phyloP scores from a whole-genome alignment of 2,888 invertebrate genomes.

The Melieria crassipennis region DNA sequence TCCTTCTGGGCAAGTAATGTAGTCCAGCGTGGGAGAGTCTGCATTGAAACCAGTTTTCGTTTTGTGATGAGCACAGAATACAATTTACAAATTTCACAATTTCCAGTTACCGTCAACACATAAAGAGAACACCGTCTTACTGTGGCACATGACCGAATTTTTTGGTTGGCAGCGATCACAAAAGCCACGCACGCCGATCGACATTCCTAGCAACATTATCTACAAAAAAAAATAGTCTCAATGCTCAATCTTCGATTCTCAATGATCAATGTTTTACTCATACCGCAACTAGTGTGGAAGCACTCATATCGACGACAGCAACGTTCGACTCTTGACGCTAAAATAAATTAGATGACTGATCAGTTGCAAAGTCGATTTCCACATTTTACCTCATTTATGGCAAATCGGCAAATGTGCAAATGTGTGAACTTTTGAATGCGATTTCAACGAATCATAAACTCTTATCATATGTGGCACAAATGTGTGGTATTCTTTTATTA shows the following conservation, averaged over 20 bases:
- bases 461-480: too few relatives aligned
- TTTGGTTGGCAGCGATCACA: conserved; percentile 41
- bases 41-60: neutral
- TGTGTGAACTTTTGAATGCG: too few relatives aligned
- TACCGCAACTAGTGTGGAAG: too few relatives aligned
- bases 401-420: too few relatives aligned
- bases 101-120: conserved; percentile 39
- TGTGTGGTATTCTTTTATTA: too few relatives aligned
- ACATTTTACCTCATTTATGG: too few relatives aligned
- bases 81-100: neutral
- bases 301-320: too few relatives aligned
- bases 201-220: conserved; percentile 7
- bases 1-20: conserved; percentile 38
- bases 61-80: neutral
- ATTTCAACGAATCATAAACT: too few relatives aligned
- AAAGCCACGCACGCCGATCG: neutral
- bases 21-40: conserved; percentile 37
- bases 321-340: too few relatives aligned
- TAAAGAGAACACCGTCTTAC: conserved; percentile 40
- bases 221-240: neutral
- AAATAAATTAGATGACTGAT: neutral
- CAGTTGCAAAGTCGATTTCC: neutral
- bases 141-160: conserved; percentile 42
- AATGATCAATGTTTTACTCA: too few relatives aligned
- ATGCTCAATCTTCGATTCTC: neutral